These are phyloP conservation scores for Sarcophaga variegata DNA, from an alignment of 2,888 invertebrate genomes.

Conservation along the genomic window DNA sequence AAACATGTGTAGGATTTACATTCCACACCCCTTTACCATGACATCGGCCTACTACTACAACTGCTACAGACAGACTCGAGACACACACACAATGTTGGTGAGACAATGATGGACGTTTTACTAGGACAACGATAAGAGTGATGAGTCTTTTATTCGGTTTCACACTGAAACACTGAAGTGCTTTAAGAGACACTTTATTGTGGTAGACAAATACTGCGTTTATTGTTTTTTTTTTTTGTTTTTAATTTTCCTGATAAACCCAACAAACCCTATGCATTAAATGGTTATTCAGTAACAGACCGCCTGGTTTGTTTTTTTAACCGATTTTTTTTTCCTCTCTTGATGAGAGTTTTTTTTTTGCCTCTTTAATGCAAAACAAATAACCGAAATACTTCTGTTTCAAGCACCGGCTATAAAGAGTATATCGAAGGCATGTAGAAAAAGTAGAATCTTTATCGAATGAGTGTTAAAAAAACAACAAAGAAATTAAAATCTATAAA, in stretches of 20 bases:
- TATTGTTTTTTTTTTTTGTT: neutral
- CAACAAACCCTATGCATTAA: too few relatives aligned
- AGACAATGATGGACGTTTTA: constrained; percentile 38
- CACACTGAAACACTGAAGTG: constrained; percentile 30
- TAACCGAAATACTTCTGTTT: neutral
- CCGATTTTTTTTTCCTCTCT: too few relatives aligned
- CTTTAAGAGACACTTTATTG: constrained; percentile 45
- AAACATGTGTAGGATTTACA: constrained; percentile 48
- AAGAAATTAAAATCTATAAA: too few relatives aligned
- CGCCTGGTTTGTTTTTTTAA: too few relatives aligned
- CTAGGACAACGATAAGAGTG: constrained; percentile 9
- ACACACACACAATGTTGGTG: neutral
- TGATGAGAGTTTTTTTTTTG: too few relatives aligned
- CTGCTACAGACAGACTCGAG: neutral
- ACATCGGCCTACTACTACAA: constrained; percentile 14
- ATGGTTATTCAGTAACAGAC: too few relatives aligned
- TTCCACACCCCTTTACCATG: constrained; percentile 51
- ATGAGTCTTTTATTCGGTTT: constrained; percentile 10
- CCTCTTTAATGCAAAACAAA: too few relatives aligned
- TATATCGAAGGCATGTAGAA: too few relatives aligned
- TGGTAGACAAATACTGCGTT: constrained; percentile 25
- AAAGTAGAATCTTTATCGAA: too few relatives aligned
- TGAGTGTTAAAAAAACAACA: too few relatives aligned
- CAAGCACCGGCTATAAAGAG: neutral
- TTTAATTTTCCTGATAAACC: neutral